Base-by-base conservation (phyloP, 2,888 invertebrate species). In the Lithophane ornitopus region DNA sequence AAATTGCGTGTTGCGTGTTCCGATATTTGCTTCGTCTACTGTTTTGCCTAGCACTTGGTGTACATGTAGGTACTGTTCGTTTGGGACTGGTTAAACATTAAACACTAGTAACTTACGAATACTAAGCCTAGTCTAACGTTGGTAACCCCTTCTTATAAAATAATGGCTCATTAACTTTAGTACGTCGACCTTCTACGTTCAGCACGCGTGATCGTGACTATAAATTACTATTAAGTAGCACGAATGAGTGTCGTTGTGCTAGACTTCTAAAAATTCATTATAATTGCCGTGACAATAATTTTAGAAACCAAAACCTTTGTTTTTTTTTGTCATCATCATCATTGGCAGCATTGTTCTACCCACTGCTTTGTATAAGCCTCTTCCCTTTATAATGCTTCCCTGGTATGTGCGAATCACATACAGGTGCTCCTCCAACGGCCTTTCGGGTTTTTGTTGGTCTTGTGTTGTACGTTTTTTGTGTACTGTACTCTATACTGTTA, bases 151-250 rank as follows among this genome's bases (percentile, higher is more conserved):
- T 84, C 70, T 69, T 80, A 74, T 70, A 79, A 76, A 85, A 78
- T 81, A 85, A 81, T 82, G 76, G 74, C 78, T 78, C 70, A 78
- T 76, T 85, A 78, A 76, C 68, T 76, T 77, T 76, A 75, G 85
- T 71, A 77, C 80, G 63, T 73, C 65, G 77, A 82, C 89, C 88
- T 88, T 85, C 73, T 77, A 76, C 69, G 65, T 67, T 72, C 63
- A 77, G 70, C 82, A 85, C 81, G 86, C 86, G 88, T 89, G 88
- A 86, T 90, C 89, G 86, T 88, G 87, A 89, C 82, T 90, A 75
- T 76, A 86, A 85, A 84, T 87, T 80, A 84, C 66, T 80, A 68
- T 73, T 86, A 82, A 87, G 76, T 77, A 84, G 78, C 80, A 87
- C 80, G 84, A 83, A 83, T 59, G 28, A 74, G 76, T 71, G 70